Evolutionary conservation across 2,888 invertebrate species (phyloP), one percentile per base, ranked within the genome.

Genomic region (Venustoraphidia nigricollis): DNA sequence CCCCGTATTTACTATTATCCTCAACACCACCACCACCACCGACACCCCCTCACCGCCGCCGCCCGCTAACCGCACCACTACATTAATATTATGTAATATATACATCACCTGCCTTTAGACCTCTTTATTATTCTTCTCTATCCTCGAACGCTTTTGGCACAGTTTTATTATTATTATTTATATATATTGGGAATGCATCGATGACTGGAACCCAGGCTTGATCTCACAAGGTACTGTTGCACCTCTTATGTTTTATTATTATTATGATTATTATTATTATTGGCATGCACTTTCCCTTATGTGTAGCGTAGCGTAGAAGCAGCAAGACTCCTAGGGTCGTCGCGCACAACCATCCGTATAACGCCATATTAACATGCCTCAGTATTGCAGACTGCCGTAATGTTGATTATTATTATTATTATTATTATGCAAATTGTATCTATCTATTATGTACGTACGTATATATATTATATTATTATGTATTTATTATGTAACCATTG

Each of bases 211-310:
- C 62, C 70, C 64, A 51, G 62, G 65, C 66, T 51, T 66, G 72
- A 70, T 72, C 27, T 67, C 67, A 67, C 72, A 71, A 74, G 73
- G 74, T 74, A 79, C 73, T 74, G 76, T 76, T 77, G 77, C 78
- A 78, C 79, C 75, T 72, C 71, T 67, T 69, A 69, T 66, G 63
- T 64, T 62, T 59, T 66, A 63, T 60, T 60, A 60, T 53, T 49
- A 53, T 53, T 53, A 49, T 53, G 54, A 45, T 56, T 50, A 47
- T 56, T 49, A 49, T 52, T 52, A 55, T 54, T 53, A 51, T 57
- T 53, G 59, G 58, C 57, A 56, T 58, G 59, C 53, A 56, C 55
- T 59, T 57, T 53, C 56, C 51, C 50, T 55, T 55, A 55, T 54
- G 56, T 52, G 56, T 52, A 38, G 44, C 45, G 34, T 48, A 48